Conservation (phyloP, 2,888 invertebrate species). For the Himalopsyche japonica region DNA sequence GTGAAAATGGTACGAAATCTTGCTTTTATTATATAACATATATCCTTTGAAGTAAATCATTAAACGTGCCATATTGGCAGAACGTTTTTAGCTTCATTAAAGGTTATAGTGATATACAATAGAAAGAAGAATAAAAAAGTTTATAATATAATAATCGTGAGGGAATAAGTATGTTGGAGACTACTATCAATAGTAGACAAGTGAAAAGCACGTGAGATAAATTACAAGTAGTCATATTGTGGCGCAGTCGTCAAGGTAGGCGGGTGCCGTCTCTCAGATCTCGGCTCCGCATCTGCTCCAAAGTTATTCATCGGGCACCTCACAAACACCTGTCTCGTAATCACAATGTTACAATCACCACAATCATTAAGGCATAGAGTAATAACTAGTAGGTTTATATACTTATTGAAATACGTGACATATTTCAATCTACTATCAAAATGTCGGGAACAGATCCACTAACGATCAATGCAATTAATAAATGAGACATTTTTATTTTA, state of each 20-base stretch:
- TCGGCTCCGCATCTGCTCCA: neutral
- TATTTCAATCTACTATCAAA: too few species aligned
- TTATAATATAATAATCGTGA: neutral
- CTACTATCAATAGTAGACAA: neutral
- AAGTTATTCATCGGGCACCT: neutral
- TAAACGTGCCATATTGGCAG: neutral
- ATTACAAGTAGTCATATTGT: neutral
- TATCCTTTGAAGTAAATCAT: neutral
- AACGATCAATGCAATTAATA: too few species aligned
- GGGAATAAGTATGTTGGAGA: neutral
- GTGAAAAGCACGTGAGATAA: neutral
- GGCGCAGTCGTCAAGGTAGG: neutral
- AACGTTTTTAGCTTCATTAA: neutral
- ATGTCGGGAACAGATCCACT: too few species aligned
- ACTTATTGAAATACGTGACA: too few species aligned
- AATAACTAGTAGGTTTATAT: too few species aligned
- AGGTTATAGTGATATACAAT: neutral
- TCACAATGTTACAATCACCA: neutral
- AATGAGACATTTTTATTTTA: too few species aligned
- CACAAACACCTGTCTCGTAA: neutral
- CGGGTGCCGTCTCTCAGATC: neutral
- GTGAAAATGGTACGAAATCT: too few species aligned
- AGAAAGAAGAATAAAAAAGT: neutral
- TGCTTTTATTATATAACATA: neutral
- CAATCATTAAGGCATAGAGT: neutral